Percentiles rank a stretch among this genome's conserved stretches.
Evolutionary conservation across 92 coral and sea anemone genomes (phyloP).

Genomic region (Siderastrea siderea): DNA sequence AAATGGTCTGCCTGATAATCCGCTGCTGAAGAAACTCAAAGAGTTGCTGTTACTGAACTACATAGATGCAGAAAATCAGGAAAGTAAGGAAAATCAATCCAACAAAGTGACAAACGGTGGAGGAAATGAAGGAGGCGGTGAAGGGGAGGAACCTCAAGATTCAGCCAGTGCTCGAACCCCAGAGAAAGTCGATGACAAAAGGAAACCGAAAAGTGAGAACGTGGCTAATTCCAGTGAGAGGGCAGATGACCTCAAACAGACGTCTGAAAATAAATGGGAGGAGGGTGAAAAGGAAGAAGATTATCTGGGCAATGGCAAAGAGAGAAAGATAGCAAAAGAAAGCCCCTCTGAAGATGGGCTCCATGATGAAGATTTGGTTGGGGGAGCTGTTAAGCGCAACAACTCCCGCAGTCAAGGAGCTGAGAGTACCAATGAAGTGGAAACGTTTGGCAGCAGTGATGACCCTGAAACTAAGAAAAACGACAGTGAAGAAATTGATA

Average conservation of each 20-base stretch:
- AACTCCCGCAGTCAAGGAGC: not conserved
- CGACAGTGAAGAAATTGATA: not conserved
- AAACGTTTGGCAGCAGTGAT: not conserved
- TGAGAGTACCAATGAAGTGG: not conserved
- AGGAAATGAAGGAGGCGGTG: not conserved
- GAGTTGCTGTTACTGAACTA: slow-evolving; percentile 70
- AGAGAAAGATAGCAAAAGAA: not conserved
- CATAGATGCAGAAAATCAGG: slow-evolving; percentile 11
- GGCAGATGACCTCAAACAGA: not conserved
- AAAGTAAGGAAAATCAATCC: not conserved
- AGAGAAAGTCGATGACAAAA: not conserved
- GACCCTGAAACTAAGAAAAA: not conserved
- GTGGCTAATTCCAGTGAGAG: not conserved
- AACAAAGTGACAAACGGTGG: not conserved
- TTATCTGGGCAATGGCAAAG: not conserved
- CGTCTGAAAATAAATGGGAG: too few relatives aligned
- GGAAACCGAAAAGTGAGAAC: not conserved
- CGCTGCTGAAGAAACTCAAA: slow-evolving; percentile 74
- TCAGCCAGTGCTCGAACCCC: not conserved
- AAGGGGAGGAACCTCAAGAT: not conserved
- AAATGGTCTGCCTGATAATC: slow-evolving; percentile 80
- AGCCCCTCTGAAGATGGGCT: not conserved
- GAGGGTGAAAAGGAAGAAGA: not conserved
- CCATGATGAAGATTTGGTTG: not conserved
- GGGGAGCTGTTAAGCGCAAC: too few relatives aligned